Evolutionary conservation across 1,140 invertebrate species (phyloP).

Genomic region (Drosophila pseudoobscura): DNA sequence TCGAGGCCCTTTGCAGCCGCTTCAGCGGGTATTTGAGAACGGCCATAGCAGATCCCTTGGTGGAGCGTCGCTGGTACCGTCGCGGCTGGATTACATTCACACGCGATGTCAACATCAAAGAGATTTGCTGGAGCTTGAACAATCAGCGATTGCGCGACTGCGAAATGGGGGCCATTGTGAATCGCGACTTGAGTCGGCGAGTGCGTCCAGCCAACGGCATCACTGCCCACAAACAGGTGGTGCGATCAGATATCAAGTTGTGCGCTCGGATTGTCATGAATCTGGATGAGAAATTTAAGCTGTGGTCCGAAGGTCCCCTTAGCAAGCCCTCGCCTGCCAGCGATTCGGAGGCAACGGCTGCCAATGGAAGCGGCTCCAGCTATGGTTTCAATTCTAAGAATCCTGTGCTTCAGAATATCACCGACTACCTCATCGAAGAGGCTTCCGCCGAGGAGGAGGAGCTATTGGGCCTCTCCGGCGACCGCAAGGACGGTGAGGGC

Average conservation of each 20-base stretch:
- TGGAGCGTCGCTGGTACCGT: constrained; percentile 96
- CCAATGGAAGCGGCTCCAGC: constrained; percentile 77
- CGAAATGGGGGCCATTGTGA: constrained; percentile 97
- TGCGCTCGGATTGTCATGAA: constrained; percentile 98
- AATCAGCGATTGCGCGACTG: constrained; percentile 93
- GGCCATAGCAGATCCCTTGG: constrained; percentile 97
- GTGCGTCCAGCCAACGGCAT: constrained; percentile 97
- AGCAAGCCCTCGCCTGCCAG: constrained; percentile 65
- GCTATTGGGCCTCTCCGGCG: constrained; percentile 89
- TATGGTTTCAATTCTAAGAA: constrained; percentile 95
- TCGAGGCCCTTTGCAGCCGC: constrained; percentile 97
- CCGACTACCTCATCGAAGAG: constrained; percentile 99
- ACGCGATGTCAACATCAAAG: constrained; percentile 98
- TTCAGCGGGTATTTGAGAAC: constrained; percentile 98
- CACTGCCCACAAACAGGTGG: constrained; percentile 94
- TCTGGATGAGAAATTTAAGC: constrained; percentile 91
- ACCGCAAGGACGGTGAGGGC: constrained; percentile 85
- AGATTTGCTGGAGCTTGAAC: constrained; percentile 99
- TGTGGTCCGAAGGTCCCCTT: constrained; percentile 87
- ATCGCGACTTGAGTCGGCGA: constrained; percentile 95
- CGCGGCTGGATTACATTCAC: constrained; percentile 99
- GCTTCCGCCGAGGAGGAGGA: constrained; percentile 99
- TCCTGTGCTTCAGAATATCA: constrained; percentile 98
- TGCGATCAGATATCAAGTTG: constrained; percentile 95
- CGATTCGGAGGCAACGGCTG: constrained; percentile 77